Conservation (phyloP, 1,140 invertebrate species). For the Caerostris extrusa region DNA sequence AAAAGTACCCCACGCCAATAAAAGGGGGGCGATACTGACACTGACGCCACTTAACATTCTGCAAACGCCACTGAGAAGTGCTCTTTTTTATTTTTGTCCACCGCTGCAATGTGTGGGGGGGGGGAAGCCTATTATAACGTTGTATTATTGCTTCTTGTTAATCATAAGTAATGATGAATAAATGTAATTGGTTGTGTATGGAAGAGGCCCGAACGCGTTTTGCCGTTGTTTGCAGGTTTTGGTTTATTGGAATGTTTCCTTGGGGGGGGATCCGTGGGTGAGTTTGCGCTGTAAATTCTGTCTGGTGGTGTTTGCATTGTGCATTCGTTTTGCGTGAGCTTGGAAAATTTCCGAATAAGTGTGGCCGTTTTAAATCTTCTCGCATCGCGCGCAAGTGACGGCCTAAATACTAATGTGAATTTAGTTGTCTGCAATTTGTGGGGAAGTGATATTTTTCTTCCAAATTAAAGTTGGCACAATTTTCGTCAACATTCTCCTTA, state of each 20-base stretch:
- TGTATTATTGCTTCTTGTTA: slow-evolving; percentile 59
- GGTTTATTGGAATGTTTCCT: slow-evolving; percentile 63
- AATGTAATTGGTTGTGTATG: slow-evolving; percentile 66
- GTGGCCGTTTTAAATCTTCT: slow-evolving; percentile 5
- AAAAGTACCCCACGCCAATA: slow-evolving; percentile 50
- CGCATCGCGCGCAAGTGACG: background rate
- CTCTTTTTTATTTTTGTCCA: slow-evolving; percentile 24
- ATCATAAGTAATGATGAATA: slow-evolving; percentile 66
- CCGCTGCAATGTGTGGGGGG: background rate
- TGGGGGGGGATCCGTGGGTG: slow-evolving; percentile 20
- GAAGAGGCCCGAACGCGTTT: background rate
- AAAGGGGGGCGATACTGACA: slow-evolving; percentile 29
- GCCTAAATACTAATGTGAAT: background rate
- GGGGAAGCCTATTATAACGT: slow-evolving; percentile 20
- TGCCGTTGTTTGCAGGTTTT: slow-evolving; percentile 1
- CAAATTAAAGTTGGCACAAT: too few relatives aligned
- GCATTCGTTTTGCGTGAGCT: background rate
- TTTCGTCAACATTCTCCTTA: too few relatives aligned
- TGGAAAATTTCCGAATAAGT: background rate
- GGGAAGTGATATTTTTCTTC: background rate
- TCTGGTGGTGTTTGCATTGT: background rate
- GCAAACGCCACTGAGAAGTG: slow-evolving; percentile 37
- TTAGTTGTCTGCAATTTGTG: background rate
- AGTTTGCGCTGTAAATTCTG: slow-evolving; percentile 23
- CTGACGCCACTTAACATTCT: slow-evolving; percentile 60